These are phyloP conservation scores for Rhodeus uyekii DNA, from an alignment of 2,797 vertebrate species.

Conservation along the genomic window DNA sequence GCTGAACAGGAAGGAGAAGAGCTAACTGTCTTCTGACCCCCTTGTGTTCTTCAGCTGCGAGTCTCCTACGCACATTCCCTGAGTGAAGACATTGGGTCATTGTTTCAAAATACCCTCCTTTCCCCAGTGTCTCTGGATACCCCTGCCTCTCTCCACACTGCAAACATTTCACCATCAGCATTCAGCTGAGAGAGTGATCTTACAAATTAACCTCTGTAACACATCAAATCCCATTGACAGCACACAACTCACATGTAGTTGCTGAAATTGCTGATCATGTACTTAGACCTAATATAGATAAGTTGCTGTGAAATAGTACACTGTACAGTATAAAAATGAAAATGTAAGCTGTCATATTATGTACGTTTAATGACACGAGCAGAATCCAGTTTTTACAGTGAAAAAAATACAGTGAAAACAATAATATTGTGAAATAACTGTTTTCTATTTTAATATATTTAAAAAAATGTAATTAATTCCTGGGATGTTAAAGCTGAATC, in stretches of 20 bases:
- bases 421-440: not conserved
- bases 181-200: conserved; percentile 37
- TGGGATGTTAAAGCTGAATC: too few species aligned
- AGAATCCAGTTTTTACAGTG: not conserved
- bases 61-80: conserved; percentile 64
- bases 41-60: conserved; percentile 50
- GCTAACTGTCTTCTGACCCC: conserved; percentile 48
- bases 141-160: conserved; percentile 20
- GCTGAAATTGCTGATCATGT: not conserved
- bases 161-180: conserved; percentile 44
- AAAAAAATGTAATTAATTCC: not conserved
- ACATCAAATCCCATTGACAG: conserved; percentile 22
- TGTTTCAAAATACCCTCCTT: conserved; percentile 55
- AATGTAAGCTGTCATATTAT: not conserved
- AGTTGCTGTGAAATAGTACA: not conserved
- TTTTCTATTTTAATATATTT: not conserved
- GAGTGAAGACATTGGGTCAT: conserved; percentile 63
- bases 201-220: conserved; percentile 26
- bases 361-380: not conserved
- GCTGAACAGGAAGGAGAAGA: conserved; percentile 42
- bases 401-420: not conserved
- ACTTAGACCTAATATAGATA: not conserved
- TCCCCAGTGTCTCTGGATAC: conserved; percentile 18
- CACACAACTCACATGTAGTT: conserved; percentile 17
- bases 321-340: not conserved